Evolutionary conservation across 2,113 vertebrate species (phyloP), one percentile per base, ranked within the genome.

Genomic region (Lycaon pictus): DNA sequence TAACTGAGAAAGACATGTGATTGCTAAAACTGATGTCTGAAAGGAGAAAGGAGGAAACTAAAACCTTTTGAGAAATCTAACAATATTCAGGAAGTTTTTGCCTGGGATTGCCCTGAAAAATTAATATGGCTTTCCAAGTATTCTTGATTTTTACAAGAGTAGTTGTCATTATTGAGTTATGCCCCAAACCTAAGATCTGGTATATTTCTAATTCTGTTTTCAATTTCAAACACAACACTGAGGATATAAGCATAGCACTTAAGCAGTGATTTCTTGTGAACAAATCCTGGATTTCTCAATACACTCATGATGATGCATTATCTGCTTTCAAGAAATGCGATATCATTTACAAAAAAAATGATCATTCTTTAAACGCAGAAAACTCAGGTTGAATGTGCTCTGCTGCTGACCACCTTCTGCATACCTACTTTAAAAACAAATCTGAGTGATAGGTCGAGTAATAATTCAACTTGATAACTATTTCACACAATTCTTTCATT

Each of bases 121-220:
- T 82, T 60, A 77, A 32, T 35, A 67, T 35, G 37, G 12, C 11
- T 97, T 81, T n/a, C 15, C 71, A 90, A 43, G 6, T 67, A 80
- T 51, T 85, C 65, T 85, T 82, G 37, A 56, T 55, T 20, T 95
- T 94, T 96, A 51, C 37, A 88, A 97, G 92, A 96, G 17, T 65
- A 87, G 25, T 37, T 76, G 3, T 37, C 29, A 22, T 93, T 90
- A 27, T 95, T 84, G 71, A 94, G 43, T 86, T 79, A 83, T 91
- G 17, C 6, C 29, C 25, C 43, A 58, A 19, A 83, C 9, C 29
- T 62, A 63, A 74, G 58, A 19, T 85, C n/a, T 85, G 2, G 3
- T 89, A 2, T 48, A 89, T 83, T 95, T 96, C 48, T n/a, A 69
- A 37, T 80, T 94, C 48, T 60, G 23, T 58, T 94, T 92, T 92